Percentiles rank a stretch among this genome's conserved stretches.
Conservation (phyloP, 2,113 vertebrate genomes). For the Cavia porcellus region DNA sequence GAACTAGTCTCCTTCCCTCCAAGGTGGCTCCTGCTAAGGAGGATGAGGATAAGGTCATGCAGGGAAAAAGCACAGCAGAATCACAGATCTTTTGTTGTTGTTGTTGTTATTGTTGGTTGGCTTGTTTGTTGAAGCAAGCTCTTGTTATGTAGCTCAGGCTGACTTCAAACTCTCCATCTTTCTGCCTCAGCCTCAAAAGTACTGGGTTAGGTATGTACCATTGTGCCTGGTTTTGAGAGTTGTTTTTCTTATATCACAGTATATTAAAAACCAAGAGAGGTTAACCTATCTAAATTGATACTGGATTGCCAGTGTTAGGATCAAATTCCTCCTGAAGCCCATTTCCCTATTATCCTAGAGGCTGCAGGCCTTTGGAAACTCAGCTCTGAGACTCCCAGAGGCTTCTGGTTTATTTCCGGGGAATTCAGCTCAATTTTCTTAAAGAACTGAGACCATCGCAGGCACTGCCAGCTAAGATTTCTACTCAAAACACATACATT, state of each 20-base stretch:
- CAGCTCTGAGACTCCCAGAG: background rate
- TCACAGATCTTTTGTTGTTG: background rate
- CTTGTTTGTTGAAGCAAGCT: background rate
- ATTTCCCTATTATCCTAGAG: background rate
- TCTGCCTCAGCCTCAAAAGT: background rate
- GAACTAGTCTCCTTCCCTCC: background rate
- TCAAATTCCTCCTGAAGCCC: background rate
- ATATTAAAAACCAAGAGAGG: background rate
- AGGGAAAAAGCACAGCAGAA: background rate
- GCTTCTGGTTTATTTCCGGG: background rate
- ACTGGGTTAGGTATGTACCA: background rate
- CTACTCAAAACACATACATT: conserved; percentile 51
- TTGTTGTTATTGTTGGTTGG: background rate
- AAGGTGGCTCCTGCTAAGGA: fast-evolving
- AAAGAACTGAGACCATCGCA: background rate
- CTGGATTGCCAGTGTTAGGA: background rate
- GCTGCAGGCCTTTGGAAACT: background rate
- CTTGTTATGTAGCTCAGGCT: background rate
- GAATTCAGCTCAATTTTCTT: background rate
- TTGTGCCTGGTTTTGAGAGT: background rate
- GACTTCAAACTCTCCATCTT: background rate
- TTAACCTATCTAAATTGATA: background rate
- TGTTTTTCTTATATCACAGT: background rate
- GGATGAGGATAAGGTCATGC: fast-evolving
- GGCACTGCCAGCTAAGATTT: background rate